Evolutionary conservation across 2,113 vertebrate genomes (phyloP).

Genomic region (Tinamus guttatus): DNA sequence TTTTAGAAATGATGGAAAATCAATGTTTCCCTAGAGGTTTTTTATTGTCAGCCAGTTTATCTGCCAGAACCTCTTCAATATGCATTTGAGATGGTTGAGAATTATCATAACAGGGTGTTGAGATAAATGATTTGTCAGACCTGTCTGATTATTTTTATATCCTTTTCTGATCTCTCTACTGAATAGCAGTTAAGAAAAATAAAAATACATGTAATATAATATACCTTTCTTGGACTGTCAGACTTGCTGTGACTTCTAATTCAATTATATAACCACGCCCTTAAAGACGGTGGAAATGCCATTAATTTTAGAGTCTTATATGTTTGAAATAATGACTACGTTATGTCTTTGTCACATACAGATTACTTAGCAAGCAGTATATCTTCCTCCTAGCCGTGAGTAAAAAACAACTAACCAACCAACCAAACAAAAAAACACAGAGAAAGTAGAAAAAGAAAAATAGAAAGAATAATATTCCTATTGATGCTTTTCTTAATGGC

Average conservation of each 20-base stretch:
- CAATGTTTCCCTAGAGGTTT: slow-evolving; percentile 35
- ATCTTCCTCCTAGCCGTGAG: neutral
- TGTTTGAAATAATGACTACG: neutral
- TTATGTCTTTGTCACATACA: neutral
- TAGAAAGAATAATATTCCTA: neutral
- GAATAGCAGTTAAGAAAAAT: neutral
- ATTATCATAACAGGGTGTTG: slow-evolving; percentile 30
- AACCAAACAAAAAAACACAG: no score
- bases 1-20: slow-evolving; percentile 57
- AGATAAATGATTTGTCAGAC: slow-evolving; percentile 52
- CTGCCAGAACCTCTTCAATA: slow-evolving; percentile 58
- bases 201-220: neutral
- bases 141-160: slow-evolving; percentile 19
- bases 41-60: slow-evolving; percentile 61
- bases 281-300: neutral
- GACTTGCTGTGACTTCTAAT: neutral
- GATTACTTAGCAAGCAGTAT: neutral
- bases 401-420: neutral
- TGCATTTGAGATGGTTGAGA: slow-evolving; percentile 17
- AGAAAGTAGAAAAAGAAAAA: no score
- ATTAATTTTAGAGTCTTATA: neutral
- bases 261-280: neutral
- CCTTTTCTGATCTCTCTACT: neutral
- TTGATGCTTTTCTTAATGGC: neutral
- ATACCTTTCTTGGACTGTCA: neutral